Evolutionary conservation across 2,797 vertebrate species (phyloP), one percentile per base, ranked within the genome.

Genomic region (Neosilurus hyrtlii): DNA sequence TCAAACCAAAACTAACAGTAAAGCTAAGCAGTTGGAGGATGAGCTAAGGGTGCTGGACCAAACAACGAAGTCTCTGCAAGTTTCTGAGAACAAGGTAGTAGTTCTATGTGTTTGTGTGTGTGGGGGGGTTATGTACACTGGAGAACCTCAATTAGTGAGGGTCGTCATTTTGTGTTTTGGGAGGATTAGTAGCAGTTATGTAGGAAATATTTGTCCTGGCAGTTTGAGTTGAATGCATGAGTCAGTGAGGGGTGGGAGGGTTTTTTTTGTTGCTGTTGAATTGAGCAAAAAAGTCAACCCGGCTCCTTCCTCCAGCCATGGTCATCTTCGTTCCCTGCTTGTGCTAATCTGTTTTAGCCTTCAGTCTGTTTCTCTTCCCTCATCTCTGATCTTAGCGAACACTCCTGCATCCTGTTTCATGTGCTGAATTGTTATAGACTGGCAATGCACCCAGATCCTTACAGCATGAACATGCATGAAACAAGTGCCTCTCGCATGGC

Each of bases 11-110:
- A 93, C 92, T 95, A 96, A 95, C 94, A 96, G 96, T 92, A 94
- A 91, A 89, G 91, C 88, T 93, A 94, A 93, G 90, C 92, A 94
- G 90, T 88, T 95, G 92, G 94, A 91, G 82, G 95, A 96, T 88
- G 94, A 96, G 91, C 94, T 95, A 90, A 93, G 93, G 88, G 91
- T 90, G 90, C 94, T 96, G 93, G 95, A 96, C 90, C 96, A 96
- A 92, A 93, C 93, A 87, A 86, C 96, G 93, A 96, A 95, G 95
- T 91, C 92, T 93, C 93, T 96, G 90, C 94, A 95, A 88, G 93
- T 94, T 91, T 94, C 95, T 71, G 94, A 96, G 86, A 94, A 96
- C 89, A 94, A 96, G 96, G 96, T 96, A 96, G 91, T 91, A 90
- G 88, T 77, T 11, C 77, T 62, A 54, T 22, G 30, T 78, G 61